Conservation (phyloP, 1,140 invertebrate genomes). For the Potamilus streckersoni region DNA sequence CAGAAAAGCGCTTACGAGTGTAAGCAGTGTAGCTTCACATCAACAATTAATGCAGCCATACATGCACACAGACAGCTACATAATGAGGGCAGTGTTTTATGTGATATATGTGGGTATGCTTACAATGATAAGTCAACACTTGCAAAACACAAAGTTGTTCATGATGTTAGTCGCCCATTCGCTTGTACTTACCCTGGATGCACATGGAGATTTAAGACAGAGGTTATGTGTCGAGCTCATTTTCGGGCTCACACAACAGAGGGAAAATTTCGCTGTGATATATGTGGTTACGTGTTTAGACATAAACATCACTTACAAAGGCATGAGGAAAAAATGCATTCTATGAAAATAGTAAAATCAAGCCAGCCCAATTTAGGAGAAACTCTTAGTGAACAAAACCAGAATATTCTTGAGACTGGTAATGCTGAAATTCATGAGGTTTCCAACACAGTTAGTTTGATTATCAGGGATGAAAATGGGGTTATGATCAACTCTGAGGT, state of each 20-base stretch:
- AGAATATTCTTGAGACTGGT: conserved; percentile 19
- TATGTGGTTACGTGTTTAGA: conserved; percentile 60
- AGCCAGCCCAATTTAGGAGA: not conserved
- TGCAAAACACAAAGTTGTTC: conserved; percentile 62
- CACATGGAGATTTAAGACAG: conserved; percentile 62
- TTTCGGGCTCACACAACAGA: conserved; percentile 49
- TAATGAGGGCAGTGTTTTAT: conserved; percentile 56
- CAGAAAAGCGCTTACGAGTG: conserved; percentile 52
- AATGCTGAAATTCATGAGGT: conserved; percentile 23
- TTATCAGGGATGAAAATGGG: conserved; percentile 23
- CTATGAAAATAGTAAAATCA: conserved; percentile 28
- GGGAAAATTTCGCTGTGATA: conserved; percentile 52
- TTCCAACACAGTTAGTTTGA: conserved; percentile 30
- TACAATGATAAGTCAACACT: conserved; percentile 62
- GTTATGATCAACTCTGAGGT: conserved; percentile 40
- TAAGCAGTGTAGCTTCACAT: conserved; percentile 61
- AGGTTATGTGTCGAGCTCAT: conserved; percentile 62
- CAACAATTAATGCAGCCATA: conserved; percentile 55
- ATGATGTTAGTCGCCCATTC: conserved; percentile 58
- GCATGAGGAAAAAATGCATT: conserved; percentile 56
- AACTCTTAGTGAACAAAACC: conserved; percentile 5
- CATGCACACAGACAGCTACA: conserved; percentile 63
- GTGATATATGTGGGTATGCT: conserved; percentile 62
- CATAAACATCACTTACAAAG: conserved; percentile 65
- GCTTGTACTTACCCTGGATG: conserved; percentile 57